Conservation (phyloP, 2,888 invertebrate genomes). For the Melangyna quadrimaculata region DNA sequence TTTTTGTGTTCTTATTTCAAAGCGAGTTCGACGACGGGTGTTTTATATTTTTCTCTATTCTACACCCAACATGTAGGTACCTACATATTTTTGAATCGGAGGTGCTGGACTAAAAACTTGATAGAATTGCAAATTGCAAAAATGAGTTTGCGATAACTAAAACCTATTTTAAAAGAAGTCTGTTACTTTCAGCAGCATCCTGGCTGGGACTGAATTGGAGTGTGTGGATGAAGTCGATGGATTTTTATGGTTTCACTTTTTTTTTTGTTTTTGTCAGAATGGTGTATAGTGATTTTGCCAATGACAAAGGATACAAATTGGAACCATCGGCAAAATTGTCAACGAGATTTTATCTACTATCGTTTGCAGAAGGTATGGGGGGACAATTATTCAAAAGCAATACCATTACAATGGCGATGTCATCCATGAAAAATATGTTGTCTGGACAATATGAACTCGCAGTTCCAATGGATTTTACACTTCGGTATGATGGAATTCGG, state of each 20-base stretch:
- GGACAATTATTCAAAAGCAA: neutral
- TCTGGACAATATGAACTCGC: constrained; percentile 7
- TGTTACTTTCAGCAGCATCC: constrained; percentile 53
- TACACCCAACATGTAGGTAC: neutral
- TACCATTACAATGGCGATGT: constrained; percentile 1
- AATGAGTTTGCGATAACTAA: constrained; percentile 64
- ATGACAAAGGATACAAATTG: constrained; percentile 33
- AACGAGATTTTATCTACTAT: constrained; percentile 48
- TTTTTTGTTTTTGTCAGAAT: neutral
- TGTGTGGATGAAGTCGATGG: neutral
- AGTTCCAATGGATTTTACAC: neutral
- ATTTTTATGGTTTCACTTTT: neutral
- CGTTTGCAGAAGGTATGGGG: neutral
- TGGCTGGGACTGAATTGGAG: neutral
- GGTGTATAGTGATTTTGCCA: constrained; percentile 6
- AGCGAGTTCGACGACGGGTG: neutral
- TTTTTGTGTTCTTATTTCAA: constrained; percentile 28
- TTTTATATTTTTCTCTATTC: neutral
- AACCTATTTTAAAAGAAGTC: constrained; percentile 56
- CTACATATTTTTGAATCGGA: neutral
- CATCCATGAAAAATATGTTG: constrained; percentile 23
- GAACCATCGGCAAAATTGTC: constrained; percentile 50
- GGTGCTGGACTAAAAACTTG: constrained; percentile 60
- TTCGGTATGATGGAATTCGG: neutral
- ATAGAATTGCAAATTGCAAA: constrained; percentile 67